Evolutionary conservation across 1,140 invertebrate genomes (phyloP).

Genomic region (Danaus melanippus): DNA sequence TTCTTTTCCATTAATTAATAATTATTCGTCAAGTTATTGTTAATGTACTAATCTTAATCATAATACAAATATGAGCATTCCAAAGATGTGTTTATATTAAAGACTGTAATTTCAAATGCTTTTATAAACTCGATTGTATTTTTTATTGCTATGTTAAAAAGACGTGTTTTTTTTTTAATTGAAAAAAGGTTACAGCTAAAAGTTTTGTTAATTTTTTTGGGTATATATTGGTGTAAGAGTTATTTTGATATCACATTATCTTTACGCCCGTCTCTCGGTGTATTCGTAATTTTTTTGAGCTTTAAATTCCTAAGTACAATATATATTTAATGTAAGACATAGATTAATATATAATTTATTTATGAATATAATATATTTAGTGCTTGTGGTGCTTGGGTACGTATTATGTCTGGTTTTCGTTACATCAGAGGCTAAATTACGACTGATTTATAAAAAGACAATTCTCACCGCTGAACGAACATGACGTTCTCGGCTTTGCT

Average conservation of each 20-base stretch:
- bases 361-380: slow-evolving; percentile 49
- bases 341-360: slow-evolving; percentile 50
- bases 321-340: slow-evolving; percentile 30
- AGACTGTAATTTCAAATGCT: slow-evolving; percentile 32
- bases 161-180: no score
- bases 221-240: no score
- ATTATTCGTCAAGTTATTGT: background rate
- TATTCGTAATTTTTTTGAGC: slow-evolving; percentile 49
- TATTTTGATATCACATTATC: no score
- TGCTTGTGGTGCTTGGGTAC: slow-evolving; percentile 64
- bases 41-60: slow-evolving; percentile 6
- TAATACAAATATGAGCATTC: slow-evolving; percentile 35
- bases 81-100: slow-evolving; percentile 46
- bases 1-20: slow-evolving; percentile 2
- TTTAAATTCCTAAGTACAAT: slow-evolving; percentile 63
- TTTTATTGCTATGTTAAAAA: background rate
- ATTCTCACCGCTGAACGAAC: slow-evolving; percentile 9
- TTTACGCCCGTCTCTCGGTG: slow-evolving; percentile 15
- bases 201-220: no score
- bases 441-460: slow-evolving; percentile 13
- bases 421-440: background rate
- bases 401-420: slow-evolving; percentile 39
- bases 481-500: background rate
- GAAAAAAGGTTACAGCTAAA: no score
- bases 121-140: slow-evolving; percentile 7